Evolutionary conservation across 2,113 vertebrate species (phyloP).

Genomic region (Hemibagrus wyckioides): DNA sequence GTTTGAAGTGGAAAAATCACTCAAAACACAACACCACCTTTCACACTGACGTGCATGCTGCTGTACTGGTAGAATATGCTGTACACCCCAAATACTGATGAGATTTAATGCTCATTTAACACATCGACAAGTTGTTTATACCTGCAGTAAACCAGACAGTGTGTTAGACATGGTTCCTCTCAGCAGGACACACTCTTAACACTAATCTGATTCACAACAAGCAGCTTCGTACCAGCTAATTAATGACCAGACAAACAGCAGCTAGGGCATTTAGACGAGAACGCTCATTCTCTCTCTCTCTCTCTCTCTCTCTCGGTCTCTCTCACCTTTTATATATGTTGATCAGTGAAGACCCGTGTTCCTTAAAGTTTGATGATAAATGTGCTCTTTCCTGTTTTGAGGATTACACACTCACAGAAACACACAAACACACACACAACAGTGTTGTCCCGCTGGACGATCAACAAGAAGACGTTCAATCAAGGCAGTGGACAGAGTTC

Average conservation of each 20-base stretch:
- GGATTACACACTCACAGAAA: not conserved
- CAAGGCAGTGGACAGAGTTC: not conserved
- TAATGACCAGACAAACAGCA: not conserved
- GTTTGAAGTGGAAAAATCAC: not conserved
- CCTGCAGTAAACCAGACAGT: not conserved
- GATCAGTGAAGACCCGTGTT: not conserved
- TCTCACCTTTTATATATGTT: constrained; percentile 30
- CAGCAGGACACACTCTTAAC: not conserved
- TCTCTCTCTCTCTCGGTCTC: constrained; percentile 12
- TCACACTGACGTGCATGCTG: not conserved
- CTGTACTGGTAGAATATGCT: not conserved
- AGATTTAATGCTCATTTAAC: not conserved
- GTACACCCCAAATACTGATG: not conserved
- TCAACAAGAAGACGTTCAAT: not conserved
- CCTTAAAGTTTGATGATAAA: not conserved
- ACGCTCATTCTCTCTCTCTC: constrained; percentile 41
- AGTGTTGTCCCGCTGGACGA: not conserved
- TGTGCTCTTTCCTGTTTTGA: not conserved
- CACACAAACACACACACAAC: not conserved
- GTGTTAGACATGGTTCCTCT: not conserved
- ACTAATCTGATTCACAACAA: constrained; percentile 1
- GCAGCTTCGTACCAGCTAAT: not conserved
- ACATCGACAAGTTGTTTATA: not conserved
- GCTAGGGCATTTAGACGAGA: constrained; percentile 21
- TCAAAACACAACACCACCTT: not conserved